Evolutionary conservation across 1,140 invertebrate genomes (phyloP).

Genomic region (Limonius californicus): DNA sequence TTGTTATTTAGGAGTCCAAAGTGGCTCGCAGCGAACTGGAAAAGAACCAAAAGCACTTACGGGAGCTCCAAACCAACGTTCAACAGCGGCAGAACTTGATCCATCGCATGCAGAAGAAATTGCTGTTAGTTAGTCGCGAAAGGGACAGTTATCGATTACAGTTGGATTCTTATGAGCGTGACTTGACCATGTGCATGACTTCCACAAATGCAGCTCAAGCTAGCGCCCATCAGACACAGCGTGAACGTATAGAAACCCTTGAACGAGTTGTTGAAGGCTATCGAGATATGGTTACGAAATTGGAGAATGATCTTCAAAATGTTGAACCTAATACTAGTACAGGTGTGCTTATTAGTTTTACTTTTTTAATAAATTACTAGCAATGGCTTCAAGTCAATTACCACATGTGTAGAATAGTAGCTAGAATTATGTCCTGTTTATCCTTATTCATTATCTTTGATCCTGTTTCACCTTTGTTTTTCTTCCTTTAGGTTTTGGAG

Average conservation of each 20-base stretch:
- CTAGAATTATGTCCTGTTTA: too few species aligned
- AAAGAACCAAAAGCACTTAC: conserved; percentile 53
- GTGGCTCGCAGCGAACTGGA: conserved; percentile 51
- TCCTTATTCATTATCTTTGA: too few species aligned
- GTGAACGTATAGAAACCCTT: conserved; percentile 58
- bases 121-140: conserved; percentile 67
- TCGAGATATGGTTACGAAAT: conserved; percentile 61
- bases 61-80: conserved; percentile 51
- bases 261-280: conserved; percentile 63
- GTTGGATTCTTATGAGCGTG: conserved; percentile 78
- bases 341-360: conserved; percentile 21
- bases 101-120: conserved; percentile 58
- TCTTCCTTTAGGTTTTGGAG: too few species aligned
- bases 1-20: conserved; percentile 36
- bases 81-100: conserved; percentile 60
- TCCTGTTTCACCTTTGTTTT: too few species aligned
- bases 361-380: neutral
- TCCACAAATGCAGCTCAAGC: conserved; percentile 43
- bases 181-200: conserved; percentile 56
- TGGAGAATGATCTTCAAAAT: conserved; percentile 60
- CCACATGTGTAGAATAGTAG: too few species aligned
- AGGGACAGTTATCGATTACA: conserved; percentile 65
- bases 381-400: too few species aligned
- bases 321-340: conserved; percentile 35
- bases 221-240: conserved; percentile 45